Evolutionary conservation across 1,140 invertebrate species (phyloP), one percentile per base, ranked within the genome.

Genomic region (Amphibalanus amphitrite): DNA sequence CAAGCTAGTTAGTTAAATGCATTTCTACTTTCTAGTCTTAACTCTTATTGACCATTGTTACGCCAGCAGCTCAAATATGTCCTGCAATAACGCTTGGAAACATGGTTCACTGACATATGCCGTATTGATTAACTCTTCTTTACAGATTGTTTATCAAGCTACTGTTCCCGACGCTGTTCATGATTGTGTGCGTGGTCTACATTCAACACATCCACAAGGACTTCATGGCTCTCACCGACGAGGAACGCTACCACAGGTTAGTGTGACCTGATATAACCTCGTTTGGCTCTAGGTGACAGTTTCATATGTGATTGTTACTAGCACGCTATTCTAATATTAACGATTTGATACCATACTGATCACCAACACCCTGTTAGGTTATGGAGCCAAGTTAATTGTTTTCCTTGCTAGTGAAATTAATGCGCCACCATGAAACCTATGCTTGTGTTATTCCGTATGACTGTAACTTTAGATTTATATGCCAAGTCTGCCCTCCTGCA

Each of bases 151-250:
- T 98, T 79, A 85, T 96, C 6, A 88, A 92, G 75, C 82, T 99
- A 13, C 82, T 98, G 29, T 93, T 91, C 0, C 93, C 93, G 0
- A 95, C 93, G 0, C 88, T 92, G 75, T 94, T 96, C 78, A 87
- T 96, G 0, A 93, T 98, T 59, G 88, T 98, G 40, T 93, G 94
- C 0, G 95, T 97, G 28, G 87, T 98, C 72, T 95, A 98, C 82
- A 85, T 98, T 13, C 93, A 97, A 80, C 97, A 97, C 80, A 97
- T 97, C 80, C 95, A 98, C 77, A 87, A 88, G 74, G 90, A 94
- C 75, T 95, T 96, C 80, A 85, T 96, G 71, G 84, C 86, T 69
- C 81, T 92, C n/a, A 90, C 89, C 0, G 86, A 89, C 76, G 86
- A 88, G 28, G 86, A 84, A 73, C 79, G 23, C 28, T 26, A 28